phyloP scores from a whole-genome alignment of 2,797 vertebrate genomes.

The Eospalax fontanierii region DNA sequence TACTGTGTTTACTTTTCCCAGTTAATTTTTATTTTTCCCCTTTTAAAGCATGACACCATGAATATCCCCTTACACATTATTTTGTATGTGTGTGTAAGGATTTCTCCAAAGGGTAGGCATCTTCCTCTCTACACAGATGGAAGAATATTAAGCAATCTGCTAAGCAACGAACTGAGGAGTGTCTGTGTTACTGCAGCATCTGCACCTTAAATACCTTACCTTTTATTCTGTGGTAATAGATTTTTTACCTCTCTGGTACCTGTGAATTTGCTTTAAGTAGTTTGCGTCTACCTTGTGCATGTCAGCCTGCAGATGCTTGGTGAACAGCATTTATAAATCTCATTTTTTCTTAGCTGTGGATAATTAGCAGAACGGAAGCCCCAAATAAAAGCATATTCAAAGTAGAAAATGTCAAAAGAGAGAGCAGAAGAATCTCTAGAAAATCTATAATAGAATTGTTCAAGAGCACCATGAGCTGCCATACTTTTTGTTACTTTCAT shows the following conservation, averaged over 20 bases:
- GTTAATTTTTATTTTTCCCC: not conserved
- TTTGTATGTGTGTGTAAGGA: not conserved
- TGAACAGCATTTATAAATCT: not conserved
- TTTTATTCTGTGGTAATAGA: slow-evolving; percentile 8
- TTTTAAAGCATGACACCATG: not conserved
- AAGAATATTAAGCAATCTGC: not conserved
- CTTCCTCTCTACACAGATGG: not conserved
- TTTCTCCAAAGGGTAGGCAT: not conserved
- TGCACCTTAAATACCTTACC: not conserved
- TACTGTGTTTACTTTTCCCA: slow-evolving; percentile 1
- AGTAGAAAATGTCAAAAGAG: slow-evolving; percentile 52
- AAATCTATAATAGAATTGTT: not conserved
- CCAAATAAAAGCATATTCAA: slow-evolving; percentile 21
- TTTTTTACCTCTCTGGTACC: not conserved
- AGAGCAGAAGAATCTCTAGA: not conserved
- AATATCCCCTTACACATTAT: not conserved
- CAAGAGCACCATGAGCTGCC: not conserved
- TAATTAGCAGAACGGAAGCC: slow-evolving; percentile 24
- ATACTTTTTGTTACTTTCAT: not conserved
- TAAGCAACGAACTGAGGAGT: not conserved
- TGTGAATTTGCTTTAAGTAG: slow-evolving; percentile 33
- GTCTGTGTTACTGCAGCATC: not conserved
- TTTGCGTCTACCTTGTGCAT: not conserved
- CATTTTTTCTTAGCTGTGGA: not conserved
- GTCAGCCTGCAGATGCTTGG: not conserved